Evolutionary conservation across 1,140 invertebrate genomes (phyloP).

Genomic region (Muscidifurax raptorellus): DNA sequence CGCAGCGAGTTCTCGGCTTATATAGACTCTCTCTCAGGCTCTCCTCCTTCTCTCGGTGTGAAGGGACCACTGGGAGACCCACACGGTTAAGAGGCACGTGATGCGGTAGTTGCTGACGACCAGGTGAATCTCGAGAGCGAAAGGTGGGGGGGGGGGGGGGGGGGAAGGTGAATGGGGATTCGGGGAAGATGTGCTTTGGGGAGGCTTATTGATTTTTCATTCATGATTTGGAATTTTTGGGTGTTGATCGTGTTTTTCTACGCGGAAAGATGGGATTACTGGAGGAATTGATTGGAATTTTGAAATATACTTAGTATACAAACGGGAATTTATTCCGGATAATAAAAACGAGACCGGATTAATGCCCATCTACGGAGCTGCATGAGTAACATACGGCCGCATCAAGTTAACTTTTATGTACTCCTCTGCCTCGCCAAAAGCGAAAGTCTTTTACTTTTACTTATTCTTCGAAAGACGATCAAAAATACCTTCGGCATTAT

Average conservation of each 20-base stretch:
- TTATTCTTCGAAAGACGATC: not conserved
- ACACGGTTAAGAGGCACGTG: conserved; percentile 41
- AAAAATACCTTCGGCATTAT: not conserved
- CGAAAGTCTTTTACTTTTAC: not conserved
- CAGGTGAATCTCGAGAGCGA: conserved; percentile 65
- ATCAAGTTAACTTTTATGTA: no score
- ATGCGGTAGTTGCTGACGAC: conserved; percentile 49
- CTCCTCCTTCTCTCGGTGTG: conserved; percentile 20
- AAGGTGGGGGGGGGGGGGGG: conserved; percentile 47
- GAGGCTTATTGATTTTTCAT: no score
- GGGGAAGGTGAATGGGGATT: not conserved
- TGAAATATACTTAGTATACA: no score
- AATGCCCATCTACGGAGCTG: no score
- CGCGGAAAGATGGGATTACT: no score
- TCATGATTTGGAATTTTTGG: not conserved
- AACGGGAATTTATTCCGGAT: no score
- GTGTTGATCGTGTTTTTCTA: not conserved
- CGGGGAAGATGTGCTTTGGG: no score
- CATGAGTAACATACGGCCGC: no score
- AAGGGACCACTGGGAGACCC: conserved; percentile 42
- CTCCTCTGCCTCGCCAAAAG: not conserved
- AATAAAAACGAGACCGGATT: no score
- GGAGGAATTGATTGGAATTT: no score
- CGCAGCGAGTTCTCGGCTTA: conserved; percentile 65
- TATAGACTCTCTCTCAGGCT: conserved; percentile 69